These are phyloP conservation scores for Cryptocheilus praepositus DNA, from an alignment of 2,888 invertebrate species.

Conservation along the genomic window DNA sequence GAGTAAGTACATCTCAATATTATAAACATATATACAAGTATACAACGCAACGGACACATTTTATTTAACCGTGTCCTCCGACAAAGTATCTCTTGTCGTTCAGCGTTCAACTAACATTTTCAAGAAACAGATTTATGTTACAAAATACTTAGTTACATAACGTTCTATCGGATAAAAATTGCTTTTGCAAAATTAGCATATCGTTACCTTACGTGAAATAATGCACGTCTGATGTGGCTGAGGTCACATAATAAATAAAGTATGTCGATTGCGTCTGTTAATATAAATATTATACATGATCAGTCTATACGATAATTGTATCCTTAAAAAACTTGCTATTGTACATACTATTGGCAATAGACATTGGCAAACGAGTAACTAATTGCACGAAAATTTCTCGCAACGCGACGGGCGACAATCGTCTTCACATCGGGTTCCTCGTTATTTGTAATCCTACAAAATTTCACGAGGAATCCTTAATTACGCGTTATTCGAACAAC, in stretches of 20 bases:
- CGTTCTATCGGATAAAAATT: background rate
- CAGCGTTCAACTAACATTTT: slow-evolving; percentile 1
- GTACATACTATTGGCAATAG: slow-evolving; percentile 10
- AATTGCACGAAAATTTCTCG: too few species aligned
- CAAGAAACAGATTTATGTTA: slow-evolving; percentile 25
- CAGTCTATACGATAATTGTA: slow-evolving; percentile 30
- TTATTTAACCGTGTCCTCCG: background rate
- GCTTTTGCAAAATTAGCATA: background rate
- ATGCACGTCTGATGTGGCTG: background rate
- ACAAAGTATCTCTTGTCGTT: background rate
- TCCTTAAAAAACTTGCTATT: slow-evolving; percentile 19
- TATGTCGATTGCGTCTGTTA: slow-evolving; percentile 32
- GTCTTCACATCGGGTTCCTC: too few species aligned
- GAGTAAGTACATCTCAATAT: slow-evolving; percentile 9
- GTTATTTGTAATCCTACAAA: too few species aligned
- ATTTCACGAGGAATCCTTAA: too few species aligned
- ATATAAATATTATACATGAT: slow-evolving; percentile 36
- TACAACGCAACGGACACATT: slow-evolving; percentile 3
- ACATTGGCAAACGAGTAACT: background rate
- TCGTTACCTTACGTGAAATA: slow-evolving; percentile 1
- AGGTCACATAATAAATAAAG: slow-evolving; percentile 26
- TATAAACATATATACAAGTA: slow-evolving; percentile 17
- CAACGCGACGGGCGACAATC: too few species aligned
- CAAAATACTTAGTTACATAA: background rate
- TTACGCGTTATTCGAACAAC: too few species aligned